A percentile compares a stretch with the other conserved stretches of the same genome.
Evolutionary conservation across 2,797 vertebrate species (phyloP).

Genomic region (Vespertilio murinus): DNA sequence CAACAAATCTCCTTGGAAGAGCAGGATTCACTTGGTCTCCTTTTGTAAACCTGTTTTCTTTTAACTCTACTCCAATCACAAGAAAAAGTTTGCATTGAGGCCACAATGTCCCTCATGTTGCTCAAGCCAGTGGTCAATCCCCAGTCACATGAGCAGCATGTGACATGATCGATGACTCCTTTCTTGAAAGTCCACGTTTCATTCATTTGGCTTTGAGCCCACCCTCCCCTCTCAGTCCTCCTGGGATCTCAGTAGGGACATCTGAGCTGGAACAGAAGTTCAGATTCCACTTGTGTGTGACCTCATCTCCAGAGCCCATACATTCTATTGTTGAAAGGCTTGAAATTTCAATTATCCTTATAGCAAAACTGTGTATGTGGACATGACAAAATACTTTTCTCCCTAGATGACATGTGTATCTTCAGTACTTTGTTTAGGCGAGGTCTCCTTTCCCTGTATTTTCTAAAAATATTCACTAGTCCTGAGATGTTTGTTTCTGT

Average conservation of each 20-base stretch:
- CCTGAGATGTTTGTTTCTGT: neutral
- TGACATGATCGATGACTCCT: neutral
- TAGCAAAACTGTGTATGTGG: neutral
- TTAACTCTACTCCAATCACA: neutral
- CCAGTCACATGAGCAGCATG: neutral
- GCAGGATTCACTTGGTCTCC: neutral
- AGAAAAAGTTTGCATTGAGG: neutral
- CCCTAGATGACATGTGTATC: neutral
- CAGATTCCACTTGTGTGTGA: neutral
- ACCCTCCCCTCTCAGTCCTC: neutral
- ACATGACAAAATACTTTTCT: neutral
- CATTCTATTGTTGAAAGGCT: neutral
- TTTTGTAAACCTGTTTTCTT: neutral
- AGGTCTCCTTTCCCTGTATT: neutral
- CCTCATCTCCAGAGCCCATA: neutral
- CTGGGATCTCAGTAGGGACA: neutral
- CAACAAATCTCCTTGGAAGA: neutral
- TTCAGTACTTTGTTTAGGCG: neutral
- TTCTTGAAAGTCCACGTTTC: slow-evolving; percentile 16
- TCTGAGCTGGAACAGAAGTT: neutral
- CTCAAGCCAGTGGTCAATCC: neutral
- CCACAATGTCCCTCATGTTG: neutral
- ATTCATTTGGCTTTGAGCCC: neutral
- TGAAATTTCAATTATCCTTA: neutral
- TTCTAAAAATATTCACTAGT: slow-evolving; percentile 51